Conservation (phyloP, 2,888 invertebrate species). For the Eupeodes latifasciatus region DNA sequence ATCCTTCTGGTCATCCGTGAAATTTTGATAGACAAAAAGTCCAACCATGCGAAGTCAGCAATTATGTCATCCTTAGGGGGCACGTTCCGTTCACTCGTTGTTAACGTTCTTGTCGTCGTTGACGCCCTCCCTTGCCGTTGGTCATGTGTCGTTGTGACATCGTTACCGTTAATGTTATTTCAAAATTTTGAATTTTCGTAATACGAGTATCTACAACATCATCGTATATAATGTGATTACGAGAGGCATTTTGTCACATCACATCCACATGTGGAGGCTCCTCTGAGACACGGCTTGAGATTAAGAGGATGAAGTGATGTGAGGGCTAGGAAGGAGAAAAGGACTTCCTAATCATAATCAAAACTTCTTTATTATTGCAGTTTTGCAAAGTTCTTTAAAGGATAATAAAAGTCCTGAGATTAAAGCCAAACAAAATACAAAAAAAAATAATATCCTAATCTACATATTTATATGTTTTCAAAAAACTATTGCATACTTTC, state of each 20-base stretch:
- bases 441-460: constrained; percentile 13
- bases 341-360: constrained; percentile 63
- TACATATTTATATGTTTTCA: constrained; percentile 46
- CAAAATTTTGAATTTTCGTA: constrained; percentile 59
- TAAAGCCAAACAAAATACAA: constrained; percentile 30
- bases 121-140: no score
- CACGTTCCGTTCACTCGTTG: constrained; percentile 20
- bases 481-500: constrained; percentile 62
- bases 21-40: constrained; percentile 73
- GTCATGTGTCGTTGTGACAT: not conserved
- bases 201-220: constrained; percentile 23
- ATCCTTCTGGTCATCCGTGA: constrained; percentile 68
- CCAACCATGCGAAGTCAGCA: constrained; percentile 72
- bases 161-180: constrained; percentile 56
- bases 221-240: constrained; percentile 55
- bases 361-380: constrained; percentile 74
- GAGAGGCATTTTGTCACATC: constrained; percentile 23
- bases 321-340: not conserved
- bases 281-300: not conserved
- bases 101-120: not conserved
- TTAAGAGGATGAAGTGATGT: not conserved
- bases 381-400: constrained; percentile 63
- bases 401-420: constrained; percentile 66
- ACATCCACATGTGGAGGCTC: not conserved
- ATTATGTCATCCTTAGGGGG: constrained; percentile 59